Evolutionary conservation across 1,140 invertebrate genomes (phyloP), one percentile per base, ranked within the genome.

Genomic region (Apis laboriosa): DNA sequence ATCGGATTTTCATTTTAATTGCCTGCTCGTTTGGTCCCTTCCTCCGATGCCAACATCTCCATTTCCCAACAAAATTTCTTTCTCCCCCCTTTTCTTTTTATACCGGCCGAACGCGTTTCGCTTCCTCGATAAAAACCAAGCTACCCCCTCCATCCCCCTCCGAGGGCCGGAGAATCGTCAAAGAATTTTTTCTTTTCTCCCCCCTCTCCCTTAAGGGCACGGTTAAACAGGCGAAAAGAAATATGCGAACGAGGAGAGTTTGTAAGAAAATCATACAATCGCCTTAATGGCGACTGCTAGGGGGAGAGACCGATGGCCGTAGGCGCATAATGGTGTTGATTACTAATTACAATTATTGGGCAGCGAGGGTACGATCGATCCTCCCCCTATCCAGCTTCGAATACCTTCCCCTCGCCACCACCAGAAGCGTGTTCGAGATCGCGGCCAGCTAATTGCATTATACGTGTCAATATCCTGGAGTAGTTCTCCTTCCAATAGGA

Each of bases 331-430:
- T 83, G 88, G 89, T 82, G 90, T 84, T 86, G 90, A 92, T 92
- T 90, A 88, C 90, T 91, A 91, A 92, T 92, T 91, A 91, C 89
- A 87, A 91, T 92, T 89, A 91, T 91, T 91, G 88, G 88, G 88
- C 90, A 87, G 87, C 81, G 87, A 88, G 89, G 77, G 84, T 71
- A 83, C 80, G 88, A 88, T 88, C 87, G 84, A 84, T 81, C 80
- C 77, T 70, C 73, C 77, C 77, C 83, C 72, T 80, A 77, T 55
- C 77, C 53, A 77, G 70, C 70, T 60, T 80, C 79, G 67, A 85
- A 85, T 61, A 80, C 74, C 84, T 83, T 82, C 83, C 80, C 80
- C 77, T 73, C 74, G 63, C 73, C 34, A 34, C 34, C 70, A 55
- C 78, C 83, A 56, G 80, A 75, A 77, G 56, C 83, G 64, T 84